Percentiles rank a stretch among this genome's conserved stretches.
Evolutionary conservation across 1,140 invertebrate species (phyloP).

Genomic region (Holotrichia oblita): DNA sequence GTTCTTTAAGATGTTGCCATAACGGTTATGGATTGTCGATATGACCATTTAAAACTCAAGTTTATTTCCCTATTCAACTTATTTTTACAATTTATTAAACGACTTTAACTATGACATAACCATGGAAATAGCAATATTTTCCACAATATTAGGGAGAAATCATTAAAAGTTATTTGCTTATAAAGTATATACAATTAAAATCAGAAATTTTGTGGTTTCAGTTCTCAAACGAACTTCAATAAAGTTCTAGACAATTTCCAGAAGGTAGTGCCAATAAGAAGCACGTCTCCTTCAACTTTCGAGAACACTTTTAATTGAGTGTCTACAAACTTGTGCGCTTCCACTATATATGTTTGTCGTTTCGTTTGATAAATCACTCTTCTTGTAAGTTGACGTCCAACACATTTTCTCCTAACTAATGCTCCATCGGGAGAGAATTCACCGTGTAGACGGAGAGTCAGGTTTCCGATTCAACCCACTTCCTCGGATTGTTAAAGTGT

Average conservation of each 20-base stretch:
- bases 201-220: not conserved
- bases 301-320: conserved; percentile 24
- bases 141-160: too few relatives aligned
- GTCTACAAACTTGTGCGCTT: not conserved
- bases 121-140: too few relatives aligned
- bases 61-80: too few relatives aligned
- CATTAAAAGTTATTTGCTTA: not conserved
- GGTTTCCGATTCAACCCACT: not conserved
- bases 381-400: conserved; percentile 29
- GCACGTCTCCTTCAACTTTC: not conserved
- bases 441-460: not conserved
- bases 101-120: too few relatives aligned
- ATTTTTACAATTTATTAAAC: too few relatives aligned
- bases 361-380: conserved; percentile 21
- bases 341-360: not conserved
- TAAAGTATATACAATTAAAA: not conserved
- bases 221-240: not conserved
- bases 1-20: too few relatives aligned
- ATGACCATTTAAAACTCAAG: too few relatives aligned
- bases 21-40: too few relatives aligned
- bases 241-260: conserved; percentile 4
- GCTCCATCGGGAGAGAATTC: not conserved
- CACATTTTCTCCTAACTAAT: conserved; percentile 14
- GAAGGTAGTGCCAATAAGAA: not conserved
- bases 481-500: conserved; percentile 29